Percentiles rank a stretch among this genome's conserved stretches.
Conservation (phyloP, 2,113 vertebrate genomes). For the Ursus arctos region DNA sequence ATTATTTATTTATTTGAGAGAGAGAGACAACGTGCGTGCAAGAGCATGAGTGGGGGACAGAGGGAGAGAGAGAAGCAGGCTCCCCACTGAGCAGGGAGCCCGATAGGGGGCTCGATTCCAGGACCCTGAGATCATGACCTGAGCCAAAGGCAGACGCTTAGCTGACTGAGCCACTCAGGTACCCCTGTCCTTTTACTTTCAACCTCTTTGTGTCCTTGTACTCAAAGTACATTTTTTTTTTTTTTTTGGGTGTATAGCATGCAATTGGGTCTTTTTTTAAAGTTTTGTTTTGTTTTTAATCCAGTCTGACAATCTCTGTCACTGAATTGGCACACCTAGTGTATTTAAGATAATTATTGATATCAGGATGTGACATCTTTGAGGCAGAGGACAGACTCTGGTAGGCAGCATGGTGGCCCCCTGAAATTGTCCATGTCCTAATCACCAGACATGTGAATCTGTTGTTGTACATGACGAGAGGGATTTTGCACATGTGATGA, state of each 20-base stretch:
- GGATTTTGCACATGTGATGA: neutral
- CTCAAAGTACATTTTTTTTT: neutral
- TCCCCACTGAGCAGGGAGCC: neutral
- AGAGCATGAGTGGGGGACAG: too few relatives aligned
- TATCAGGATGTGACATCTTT: neutral
- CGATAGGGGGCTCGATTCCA: neutral
- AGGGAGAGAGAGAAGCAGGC: too few relatives aligned
- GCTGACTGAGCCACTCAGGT: neutral
- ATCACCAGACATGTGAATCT: neutral
- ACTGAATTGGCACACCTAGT: neutral
- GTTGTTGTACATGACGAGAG: neutral
- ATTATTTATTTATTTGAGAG: too few relatives aligned
- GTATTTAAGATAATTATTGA: neutral
- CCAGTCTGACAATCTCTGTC: neutral
- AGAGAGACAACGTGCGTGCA: too few relatives aligned
- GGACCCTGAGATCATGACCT: neutral
- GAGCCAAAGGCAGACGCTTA: neutral
- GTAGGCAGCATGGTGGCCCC: neutral
- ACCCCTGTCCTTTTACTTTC: neutral
- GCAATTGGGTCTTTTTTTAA: neutral
- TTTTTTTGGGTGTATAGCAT: neutral
- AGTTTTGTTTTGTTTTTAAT: neutral
- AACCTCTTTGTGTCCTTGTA: constrained; percentile 6
- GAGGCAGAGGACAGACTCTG: neutral
- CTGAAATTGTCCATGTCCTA: neutral